Evolutionary conservation across 1,140 invertebrate genomes (phyloP).

Genomic region (Geopemphigus sp.): DNA sequence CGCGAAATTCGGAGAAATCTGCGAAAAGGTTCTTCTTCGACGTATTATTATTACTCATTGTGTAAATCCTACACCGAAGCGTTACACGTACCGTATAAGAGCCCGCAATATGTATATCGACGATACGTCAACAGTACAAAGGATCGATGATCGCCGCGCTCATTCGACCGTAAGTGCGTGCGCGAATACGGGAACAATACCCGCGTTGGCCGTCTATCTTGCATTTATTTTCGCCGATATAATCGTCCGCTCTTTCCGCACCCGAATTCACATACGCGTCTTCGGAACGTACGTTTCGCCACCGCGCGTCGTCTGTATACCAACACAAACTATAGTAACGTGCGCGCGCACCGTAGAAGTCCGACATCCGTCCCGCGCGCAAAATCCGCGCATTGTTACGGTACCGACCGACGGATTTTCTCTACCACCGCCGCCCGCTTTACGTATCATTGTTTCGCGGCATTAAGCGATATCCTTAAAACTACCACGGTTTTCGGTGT

Average conservation of each 20-base stretch:
- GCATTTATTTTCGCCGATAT: slow-evolving; percentile 22
- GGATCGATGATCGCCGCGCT: no score
- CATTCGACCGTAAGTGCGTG: no score
- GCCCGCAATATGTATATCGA: background rate
- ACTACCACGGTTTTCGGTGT: no score
- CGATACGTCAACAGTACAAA: background rate
- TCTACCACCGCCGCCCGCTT: no score
- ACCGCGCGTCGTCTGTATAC: no score
- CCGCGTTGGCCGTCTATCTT: background rate
- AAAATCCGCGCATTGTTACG: slow-evolving; percentile 8
- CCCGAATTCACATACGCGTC: background rate
- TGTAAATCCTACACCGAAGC: background rate
- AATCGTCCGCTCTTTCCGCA: background rate
- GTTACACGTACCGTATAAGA: no score
- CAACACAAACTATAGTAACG: no score
- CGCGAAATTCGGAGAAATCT: background rate
- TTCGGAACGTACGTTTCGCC: background rate
- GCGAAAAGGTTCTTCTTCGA: background rate
- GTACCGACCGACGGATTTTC: no score
- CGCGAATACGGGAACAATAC: slow-evolving; percentile 1
- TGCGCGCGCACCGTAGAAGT: no score
- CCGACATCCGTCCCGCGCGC: no score
- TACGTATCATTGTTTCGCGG: no score
- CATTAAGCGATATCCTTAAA: no score
- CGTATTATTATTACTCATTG: slow-evolving; percentile 5